Evolutionary conservation across 1,140 invertebrate genomes (phyloP), one percentile per base, ranked within the genome.

Genomic region (Octopus bimaculoides): DNA sequence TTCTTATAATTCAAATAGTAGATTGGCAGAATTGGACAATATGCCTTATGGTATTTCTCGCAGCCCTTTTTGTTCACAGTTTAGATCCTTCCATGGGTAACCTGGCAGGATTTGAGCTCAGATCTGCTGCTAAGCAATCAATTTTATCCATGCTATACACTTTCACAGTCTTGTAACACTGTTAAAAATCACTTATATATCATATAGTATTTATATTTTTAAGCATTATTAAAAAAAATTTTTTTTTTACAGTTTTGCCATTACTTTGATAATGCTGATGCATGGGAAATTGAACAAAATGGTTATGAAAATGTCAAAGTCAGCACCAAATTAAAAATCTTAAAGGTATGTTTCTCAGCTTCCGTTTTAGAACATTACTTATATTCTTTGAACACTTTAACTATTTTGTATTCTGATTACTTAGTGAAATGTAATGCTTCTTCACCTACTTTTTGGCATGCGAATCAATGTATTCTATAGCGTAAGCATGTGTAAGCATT

Each of bases 221-320:
- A 79, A 71, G 0, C n/a, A 20, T 75, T 75, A 12, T 75, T 54
- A 61, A 61, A 61, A 61, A 61, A 69, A n/a, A 12, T 77, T 76
- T 69, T 78, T 80, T 75, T 82, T 53, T 87, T 87, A 54, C 84
- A 91, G 91, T 97, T 98, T 91, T 96, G 95, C 91, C 94, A 97
- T 87, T 93, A 93, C 61, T 97, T 96, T 88, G 95, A 94, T 73
- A 93, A 94, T 82, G 94, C 96, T 87, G 97, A 98, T 93, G 96
- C 95, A 80, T 98, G 96, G 96, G 96, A 98, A 92, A 92, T 99
- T 75, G 97, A 98, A 90, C 92, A 96, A 82, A 97, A 97, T 93
- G 97, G 97, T 61, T 99, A 98, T 89, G 96, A 96, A 88, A 96
- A 97, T 91, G 93, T 96, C 82, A 95, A 95, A 84, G 91, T 96